A percentile compares a stretch with the other conserved stretches of the same genome.
Conservation (phyloP, 2,888 invertebrate genomes). For the Rhagonycha fulva region DNA sequence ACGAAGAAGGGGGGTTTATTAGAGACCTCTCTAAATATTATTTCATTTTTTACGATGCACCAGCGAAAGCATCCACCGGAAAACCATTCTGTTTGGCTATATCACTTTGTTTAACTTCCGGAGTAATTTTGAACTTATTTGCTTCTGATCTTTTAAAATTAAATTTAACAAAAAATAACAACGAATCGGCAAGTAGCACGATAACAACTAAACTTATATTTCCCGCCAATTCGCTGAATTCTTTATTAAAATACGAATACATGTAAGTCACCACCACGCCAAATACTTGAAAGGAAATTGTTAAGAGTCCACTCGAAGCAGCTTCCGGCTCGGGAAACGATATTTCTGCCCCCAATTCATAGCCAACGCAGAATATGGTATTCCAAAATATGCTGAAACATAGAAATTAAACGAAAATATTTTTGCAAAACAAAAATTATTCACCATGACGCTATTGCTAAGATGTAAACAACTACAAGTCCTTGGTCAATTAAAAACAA, state of each 20-base stretch:
- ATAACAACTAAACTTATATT: not conserved
- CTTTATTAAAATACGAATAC: not conserved
- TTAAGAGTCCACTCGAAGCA: not conserved
- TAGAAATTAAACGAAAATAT: not conserved
- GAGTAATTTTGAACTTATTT: not conserved
- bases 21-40: no score
- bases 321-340: not conserved
- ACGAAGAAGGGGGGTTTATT: no score
- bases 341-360: not conserved
- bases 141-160: not conserved
- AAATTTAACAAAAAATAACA: not conserved
- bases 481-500: not conserved
- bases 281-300: not conserved
- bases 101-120: not conserved
- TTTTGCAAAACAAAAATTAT: not conserved
- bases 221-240: not conserved
- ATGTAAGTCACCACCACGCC: not conserved
- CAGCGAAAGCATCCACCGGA: no score
- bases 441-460: not conserved
- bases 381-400: slow-evolving; percentile 26
- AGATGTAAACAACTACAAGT: not conserved
- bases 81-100: not conserved
- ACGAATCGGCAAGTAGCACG: not conserved
- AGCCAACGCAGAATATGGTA: not conserved
- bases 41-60: no score